Evolutionary conservation across 92 coral and sea anemone genomes (phyloP), one percentile per base, ranked within the genome.

Genomic region (Isaurus tuberculatus): DNA sequence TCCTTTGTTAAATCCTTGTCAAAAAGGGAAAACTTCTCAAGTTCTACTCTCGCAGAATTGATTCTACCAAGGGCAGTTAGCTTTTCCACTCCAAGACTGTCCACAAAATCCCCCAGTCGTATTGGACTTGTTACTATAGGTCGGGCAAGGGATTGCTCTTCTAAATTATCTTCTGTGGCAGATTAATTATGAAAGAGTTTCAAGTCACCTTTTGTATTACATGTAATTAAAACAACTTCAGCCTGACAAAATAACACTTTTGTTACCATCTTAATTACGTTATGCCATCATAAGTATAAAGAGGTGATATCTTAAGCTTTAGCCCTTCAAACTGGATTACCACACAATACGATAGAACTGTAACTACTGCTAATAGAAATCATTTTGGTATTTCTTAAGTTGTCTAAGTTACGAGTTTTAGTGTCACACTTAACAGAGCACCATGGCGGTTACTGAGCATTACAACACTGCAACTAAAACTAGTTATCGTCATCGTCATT

Each of bases 31-130:
- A 96, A 83, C 43, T 79, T 94, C 36, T 90, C 95, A 28, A 96
- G 86, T 16, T 87, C 77, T 20, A 96, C 92, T 78, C 92, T 91
- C 1, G 99, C 99, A 25, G 99, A 83, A 80, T 92, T 91, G 32
- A 91, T 90, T 87, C 99, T 87, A 23, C 99, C 99, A 51, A 96
- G 75, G 19, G 91, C 91, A 0, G 99, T 96, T 28, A 96, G 84
- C 43, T 91, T 94, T 58, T 96, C 98, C 63, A 94, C 90, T 51
- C 98, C 98, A 77, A 96, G 94, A 42, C 77, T 85, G 37, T 91
- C 90, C 25, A 88, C 88, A 61, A 88, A 86, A 80, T 84, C 90
- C 65, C 71, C 16, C 60, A 79, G n/a, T 25, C 49, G 55, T 33
- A 32, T 36, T 37, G 67, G 34, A 9, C 60, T 64, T 79, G 82